Evolutionary conservation across 2,888 invertebrate species (phyloP), one percentile per base, ranked within the genome.

Genomic region (Miltochrista miniata): DNA sequence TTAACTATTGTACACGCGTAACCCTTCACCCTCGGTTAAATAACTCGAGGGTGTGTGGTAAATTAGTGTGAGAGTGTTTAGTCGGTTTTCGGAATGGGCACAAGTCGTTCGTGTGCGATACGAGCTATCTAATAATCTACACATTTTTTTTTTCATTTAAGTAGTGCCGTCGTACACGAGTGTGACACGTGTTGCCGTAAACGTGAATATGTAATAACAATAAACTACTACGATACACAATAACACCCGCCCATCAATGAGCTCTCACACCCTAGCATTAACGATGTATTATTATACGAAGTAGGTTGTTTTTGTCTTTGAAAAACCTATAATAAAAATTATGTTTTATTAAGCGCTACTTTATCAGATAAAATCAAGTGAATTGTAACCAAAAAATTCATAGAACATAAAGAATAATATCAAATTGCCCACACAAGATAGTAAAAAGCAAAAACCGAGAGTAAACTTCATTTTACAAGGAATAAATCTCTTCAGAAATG

Each of bases 401-500:
- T 45, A 54, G 31, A 48, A 57, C 41, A 52, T 35, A 14, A 39
- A 42, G 39, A 54, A 52, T 46, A 39, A 54, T 51, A 53, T 38
- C 14, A 42, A 52, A 56, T 50, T 57, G 45, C 48, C 49, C 45
- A 54, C 48, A 53, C 42, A 58, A 60, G 51, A 64, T 58, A 70
- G 66, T 68, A 71, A 70, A 61, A 65, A 66, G 61, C 64, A 71
- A 71, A 64, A 56, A 60, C 64, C 54, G 56, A 68, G 64, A 71
- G 68, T 74, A 77, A 76, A 74, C 72, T 74, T 72, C 69, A 77
- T 80, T 79, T 81, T 78, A 81, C 79, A 81, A 72, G 72, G 75
- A 77, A 84, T 81, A 83, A 85, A 87, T 82, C 78, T 76, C 72
- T 70, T 74, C 67, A 74, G 75, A 64, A 77, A 64, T 76, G 81